Conservation (phyloP, 1,140 invertebrate genomes). For the Dinothrombium tinctorium region DNA sequence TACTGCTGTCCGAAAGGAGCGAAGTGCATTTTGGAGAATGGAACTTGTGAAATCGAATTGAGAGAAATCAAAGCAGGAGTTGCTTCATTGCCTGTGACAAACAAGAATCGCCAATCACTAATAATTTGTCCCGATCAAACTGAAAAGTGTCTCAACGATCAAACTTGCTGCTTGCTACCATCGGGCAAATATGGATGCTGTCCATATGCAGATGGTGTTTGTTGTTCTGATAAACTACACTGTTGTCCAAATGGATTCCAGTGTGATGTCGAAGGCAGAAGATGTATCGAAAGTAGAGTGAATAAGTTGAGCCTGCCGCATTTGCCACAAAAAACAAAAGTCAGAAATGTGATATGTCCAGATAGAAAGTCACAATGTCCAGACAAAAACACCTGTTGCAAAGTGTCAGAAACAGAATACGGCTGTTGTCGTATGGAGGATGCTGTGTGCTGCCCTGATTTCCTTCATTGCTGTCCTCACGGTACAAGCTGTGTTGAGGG, state of each 20-base stretch:
- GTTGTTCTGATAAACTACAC: constrained; percentile 18
- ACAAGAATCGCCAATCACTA: background rate
- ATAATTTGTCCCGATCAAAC: constrained; percentile 7
- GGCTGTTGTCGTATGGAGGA: no score
- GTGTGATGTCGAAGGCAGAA: constrained; percentile 14
- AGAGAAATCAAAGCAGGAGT: background rate
- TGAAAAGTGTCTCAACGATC: background rate
- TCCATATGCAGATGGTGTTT: constrained; percentile 18
- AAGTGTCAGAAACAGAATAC: no score
- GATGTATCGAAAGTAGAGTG: constrained; percentile 4
- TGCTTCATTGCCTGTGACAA: background rate
- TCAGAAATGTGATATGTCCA: no score
- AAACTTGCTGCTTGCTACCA: constrained; percentile 12
- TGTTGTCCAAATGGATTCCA: constrained; percentile 18
- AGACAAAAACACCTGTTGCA: no score
- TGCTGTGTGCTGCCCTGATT: no score
- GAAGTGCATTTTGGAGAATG: background rate
- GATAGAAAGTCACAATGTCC: no score
- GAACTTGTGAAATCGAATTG: background rate
- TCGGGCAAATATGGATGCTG: constrained; percentile 22
- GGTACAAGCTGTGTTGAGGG: no score
- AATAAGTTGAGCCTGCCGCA: no score
- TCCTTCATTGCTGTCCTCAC: no score
- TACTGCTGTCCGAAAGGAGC: constrained; percentile 7
- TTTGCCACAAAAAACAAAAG: no score